phyloP scores from a whole-genome alignment of 2,888 invertebrate species.

The Tholera decimalis region DNA sequence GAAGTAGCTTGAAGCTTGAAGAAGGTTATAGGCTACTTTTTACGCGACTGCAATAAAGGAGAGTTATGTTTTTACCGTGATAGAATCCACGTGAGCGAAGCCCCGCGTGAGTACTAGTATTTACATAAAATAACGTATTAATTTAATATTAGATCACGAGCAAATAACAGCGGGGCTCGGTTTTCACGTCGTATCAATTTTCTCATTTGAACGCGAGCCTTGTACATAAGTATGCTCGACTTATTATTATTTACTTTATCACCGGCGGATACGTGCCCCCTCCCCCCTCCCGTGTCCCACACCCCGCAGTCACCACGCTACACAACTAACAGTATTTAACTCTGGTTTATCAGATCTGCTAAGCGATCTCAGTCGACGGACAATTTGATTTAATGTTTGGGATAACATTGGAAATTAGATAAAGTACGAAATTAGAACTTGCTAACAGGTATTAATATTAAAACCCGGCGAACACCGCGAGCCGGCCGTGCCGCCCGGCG shows the following conservation, averaged over 20 bases:
- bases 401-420: not conserved
- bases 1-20: too few species aligned
- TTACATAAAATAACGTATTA: conserved; percentile 32
- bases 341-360: conserved; percentile 11
- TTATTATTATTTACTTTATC: conserved; percentile 43
- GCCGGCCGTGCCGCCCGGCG: conserved; percentile 1
- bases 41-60: too few species aligned
- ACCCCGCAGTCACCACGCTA: not conserved
- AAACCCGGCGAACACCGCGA: not conserved
- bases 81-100: conserved; percentile 7
- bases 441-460: conserved; percentile 10
- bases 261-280: not conserved
- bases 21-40: too few species aligned
- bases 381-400: conserved; percentile 12
- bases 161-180: conserved; percentile 24
- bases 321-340: conserved; percentile 20
- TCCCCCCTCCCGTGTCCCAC: not conserved
- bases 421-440: conserved; percentile 16
- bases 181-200: conserved; percentile 41
- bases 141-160: conserved; percentile 25
- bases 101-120: conserved; percentile 10
- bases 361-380: not conserved
- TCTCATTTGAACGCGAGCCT: conserved; percentile 35
- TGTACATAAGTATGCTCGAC: conserved; percentile 35
- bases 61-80: too few species aligned